Evolutionary conservation across 2,113 vertebrate species (phyloP).

Genomic region (Bothrops jararaca): DNA sequence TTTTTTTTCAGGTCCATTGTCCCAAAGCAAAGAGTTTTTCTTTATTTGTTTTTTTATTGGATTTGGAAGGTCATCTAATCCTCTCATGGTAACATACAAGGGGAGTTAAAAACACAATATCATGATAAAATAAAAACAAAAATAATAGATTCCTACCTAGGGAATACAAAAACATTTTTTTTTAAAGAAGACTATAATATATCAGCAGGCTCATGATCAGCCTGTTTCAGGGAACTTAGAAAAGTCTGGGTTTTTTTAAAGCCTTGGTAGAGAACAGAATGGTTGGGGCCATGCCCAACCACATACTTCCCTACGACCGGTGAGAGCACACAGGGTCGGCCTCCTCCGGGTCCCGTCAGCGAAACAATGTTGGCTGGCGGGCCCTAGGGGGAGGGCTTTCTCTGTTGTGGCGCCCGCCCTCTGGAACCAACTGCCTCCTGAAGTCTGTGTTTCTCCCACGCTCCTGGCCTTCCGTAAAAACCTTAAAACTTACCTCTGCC

Average conservation of each 20-base stretch:
- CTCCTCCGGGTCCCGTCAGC: too few relatives aligned
- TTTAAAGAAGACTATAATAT: neutral
- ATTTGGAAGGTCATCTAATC: neutral
- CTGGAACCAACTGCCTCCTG: too few relatives aligned
- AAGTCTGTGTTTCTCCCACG: too few relatives aligned
- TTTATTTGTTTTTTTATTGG: neutral
- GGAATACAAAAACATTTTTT: neutral
- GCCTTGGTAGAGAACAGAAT: neutral
- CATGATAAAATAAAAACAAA: neutral
- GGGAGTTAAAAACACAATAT: neutral
- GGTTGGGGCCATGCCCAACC: neutral
- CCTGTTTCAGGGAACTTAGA: neutral
- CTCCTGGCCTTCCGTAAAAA: too few relatives aligned
- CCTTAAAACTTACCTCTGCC: too few relatives aligned
- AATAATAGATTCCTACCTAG: neutral
- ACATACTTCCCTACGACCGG: too few relatives aligned
- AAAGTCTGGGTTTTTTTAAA: neutral
- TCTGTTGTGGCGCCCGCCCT: too few relatives aligned
- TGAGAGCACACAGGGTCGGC: too few relatives aligned
- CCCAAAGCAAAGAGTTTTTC: neutral
- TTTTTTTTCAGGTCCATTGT: neutral
- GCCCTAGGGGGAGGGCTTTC: too few relatives aligned
- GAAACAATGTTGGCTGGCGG: too few relatives aligned
- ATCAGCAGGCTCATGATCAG: neutral
- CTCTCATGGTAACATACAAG: neutral